These are phyloP conservation scores for Moxostoma hubbsi DNA, from an alignment of 2,797 vertebrate species.

Conservation along the genomic window DNA sequence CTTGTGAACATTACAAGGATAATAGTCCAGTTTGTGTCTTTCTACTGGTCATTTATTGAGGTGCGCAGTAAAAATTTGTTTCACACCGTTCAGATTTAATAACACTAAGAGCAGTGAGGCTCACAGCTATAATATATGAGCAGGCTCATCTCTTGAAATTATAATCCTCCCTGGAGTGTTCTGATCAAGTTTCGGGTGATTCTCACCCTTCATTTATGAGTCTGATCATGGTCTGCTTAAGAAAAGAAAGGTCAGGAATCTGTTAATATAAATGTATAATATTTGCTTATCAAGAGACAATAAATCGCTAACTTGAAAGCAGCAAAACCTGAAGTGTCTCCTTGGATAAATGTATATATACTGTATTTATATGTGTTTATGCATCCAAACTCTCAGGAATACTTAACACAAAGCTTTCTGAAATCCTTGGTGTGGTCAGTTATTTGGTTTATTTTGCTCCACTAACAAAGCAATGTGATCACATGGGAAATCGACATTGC, in stretches of 20 bases:
- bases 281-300: background rate
- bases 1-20: background rate
- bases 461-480: too few species aligned
- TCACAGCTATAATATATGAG: background rate
- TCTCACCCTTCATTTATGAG: background rate
- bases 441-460: too few species aligned
- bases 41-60: background rate
- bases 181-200: background rate
- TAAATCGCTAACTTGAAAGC: background rate
- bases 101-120: background rate
- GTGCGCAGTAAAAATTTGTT: background rate
- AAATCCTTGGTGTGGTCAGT: too few species aligned
- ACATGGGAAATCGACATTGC: too few species aligned
- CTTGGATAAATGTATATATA: background rate
- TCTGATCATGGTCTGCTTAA: too few species aligned
- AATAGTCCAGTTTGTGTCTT: background rate
- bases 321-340: background rate
- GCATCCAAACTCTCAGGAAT: too few species aligned
- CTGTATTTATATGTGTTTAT: too few species aligned
- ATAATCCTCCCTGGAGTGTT: background rate
- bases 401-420: too few species aligned
- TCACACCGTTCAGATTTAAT: constrained; percentile 9
- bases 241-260: too few species aligned
- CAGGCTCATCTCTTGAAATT: background rate
- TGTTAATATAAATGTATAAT: too few species aligned